Evolutionary conservation across 2,797 vertebrate genomes (phyloP).

Genomic region (Ctenochaetus hawaiiensis): DNA sequence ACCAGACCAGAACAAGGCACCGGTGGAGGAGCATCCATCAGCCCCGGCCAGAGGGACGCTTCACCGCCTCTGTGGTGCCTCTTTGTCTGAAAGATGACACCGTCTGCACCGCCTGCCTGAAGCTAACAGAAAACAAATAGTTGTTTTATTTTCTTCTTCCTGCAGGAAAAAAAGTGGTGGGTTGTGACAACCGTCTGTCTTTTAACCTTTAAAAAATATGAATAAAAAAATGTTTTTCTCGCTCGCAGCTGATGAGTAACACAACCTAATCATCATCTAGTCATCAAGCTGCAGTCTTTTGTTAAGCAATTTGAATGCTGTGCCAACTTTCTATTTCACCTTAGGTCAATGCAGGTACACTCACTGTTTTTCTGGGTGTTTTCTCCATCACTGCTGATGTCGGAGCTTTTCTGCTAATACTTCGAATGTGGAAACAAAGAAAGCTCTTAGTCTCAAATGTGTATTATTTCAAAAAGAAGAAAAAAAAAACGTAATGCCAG

Average conservation of each 20-base stretch:
- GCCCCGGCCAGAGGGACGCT: constrained; percentile 60
- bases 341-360: constrained; percentile 27
- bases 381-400: background rate
- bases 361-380: constrained; percentile 21
- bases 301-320: constrained; percentile 48
- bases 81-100: constrained; percentile 82
- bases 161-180: constrained; percentile 39
- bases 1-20: constrained; percentile 65
- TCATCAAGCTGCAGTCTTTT: constrained; percentile 54
- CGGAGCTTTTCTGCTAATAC: background rate
- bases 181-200: constrained; percentile 40
- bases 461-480: constrained; percentile 24
- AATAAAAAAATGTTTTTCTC: constrained; percentile 53
- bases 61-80: constrained; percentile 73
- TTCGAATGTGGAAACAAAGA: constrained; percentile 26
- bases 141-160: constrained; percentile 71
- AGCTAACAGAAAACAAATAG: constrained; percentile 80
- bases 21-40: constrained; percentile 67
- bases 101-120: constrained; percentile 67
- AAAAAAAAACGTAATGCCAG: background rate
- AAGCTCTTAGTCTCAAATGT: constrained; percentile 27
- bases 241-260: constrained; percentile 59
- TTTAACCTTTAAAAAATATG: constrained; percentile 29
- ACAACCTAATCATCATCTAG: constrained; percentile 65
- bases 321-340: constrained; percentile 58